phyloP scores from a whole-genome alignment of 2,113 vertebrate species.

The Atherinomorus stipes region DNA sequence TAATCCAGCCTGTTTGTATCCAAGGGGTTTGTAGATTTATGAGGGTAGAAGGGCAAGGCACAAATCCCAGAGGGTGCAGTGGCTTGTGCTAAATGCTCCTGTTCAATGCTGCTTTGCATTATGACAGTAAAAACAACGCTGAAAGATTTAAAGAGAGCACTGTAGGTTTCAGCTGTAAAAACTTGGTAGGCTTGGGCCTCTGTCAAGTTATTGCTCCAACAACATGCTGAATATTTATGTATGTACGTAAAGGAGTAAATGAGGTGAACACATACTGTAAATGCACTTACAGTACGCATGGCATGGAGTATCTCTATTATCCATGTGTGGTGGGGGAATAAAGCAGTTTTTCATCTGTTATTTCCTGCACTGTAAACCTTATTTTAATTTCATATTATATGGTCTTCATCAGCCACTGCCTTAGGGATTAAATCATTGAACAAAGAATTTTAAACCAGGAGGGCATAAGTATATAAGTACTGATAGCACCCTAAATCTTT shows the following conservation, averaged over 20 bases:
- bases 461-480: not conserved
- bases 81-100: conserved; percentile 54
- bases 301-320: too few species aligned
- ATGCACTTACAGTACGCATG: not conserved
- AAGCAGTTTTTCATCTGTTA: conserved; percentile 29
- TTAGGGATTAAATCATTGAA: conserved; percentile 21
- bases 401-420: conserved; percentile 39
- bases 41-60: conserved; percentile 41
- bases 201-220: conserved; percentile 16
- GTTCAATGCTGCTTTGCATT: conserved; percentile 40
- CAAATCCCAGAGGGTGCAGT: conserved; percentile 42
- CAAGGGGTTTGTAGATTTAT: conserved; percentile 58
- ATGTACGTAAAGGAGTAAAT: not conserved
- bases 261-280: not conserved
- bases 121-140: conserved; percentile 58
- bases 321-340: conserved; percentile 1
- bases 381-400: not conserved
- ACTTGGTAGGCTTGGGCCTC: conserved; percentile 17
- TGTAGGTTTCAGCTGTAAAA: conserved; percentile 31
- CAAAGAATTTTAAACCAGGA: not conserved
- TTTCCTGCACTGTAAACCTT: conserved; percentile 4
- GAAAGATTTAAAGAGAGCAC: conserved; percentile 51
- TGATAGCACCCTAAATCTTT: not conserved
- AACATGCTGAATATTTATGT: conserved; percentile 12
- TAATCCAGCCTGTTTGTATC: conserved; percentile 34